Percentiles rank a stretch among this genome's conserved stretches.
Conservation (phyloP, 1,140 invertebrate genomes). For the Aphis gossypii region DNA sequence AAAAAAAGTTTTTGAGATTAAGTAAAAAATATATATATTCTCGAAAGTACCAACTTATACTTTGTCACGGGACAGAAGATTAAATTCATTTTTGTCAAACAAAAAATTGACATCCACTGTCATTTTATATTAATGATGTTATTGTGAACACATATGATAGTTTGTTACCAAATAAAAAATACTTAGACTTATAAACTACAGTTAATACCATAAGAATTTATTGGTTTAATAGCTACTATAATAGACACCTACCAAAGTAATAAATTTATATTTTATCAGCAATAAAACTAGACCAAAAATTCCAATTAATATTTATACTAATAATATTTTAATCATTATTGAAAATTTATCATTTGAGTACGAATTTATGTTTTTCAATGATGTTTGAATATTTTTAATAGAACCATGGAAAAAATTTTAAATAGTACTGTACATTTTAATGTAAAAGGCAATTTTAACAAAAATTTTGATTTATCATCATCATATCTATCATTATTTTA, state of each 20-base stretch:
- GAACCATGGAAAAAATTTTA: background rate
- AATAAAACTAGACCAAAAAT: background rate
- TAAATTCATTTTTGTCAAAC: background rate
- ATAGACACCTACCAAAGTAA: background rate
- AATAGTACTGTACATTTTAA: background rate
- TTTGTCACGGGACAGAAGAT: background rate
- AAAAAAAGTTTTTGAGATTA: background rate
- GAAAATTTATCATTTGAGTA: background rate
- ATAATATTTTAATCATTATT: background rate
- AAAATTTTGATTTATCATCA: background rate
- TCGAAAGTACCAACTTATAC: background rate
- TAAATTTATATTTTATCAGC: no score
- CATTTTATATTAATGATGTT: slow-evolving; percentile 6
- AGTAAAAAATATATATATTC: background rate
- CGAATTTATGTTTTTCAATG: background rate
- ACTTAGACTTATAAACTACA: background rate
- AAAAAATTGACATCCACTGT: background rate
- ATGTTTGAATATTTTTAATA: background rate
- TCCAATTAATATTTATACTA: background rate
- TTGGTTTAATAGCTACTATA: background rate
- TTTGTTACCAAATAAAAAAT: background rate
- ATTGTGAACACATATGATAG: background rate
- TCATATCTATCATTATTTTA: background rate
- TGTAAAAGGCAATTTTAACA: background rate
- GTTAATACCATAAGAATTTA: background rate